A percentile compares a stretch with the other conserved stretches of the same genome.
Conservation (phyloP, 2,797 vertebrate genomes). For the Ctenochaetus hawaiiensis region DNA sequence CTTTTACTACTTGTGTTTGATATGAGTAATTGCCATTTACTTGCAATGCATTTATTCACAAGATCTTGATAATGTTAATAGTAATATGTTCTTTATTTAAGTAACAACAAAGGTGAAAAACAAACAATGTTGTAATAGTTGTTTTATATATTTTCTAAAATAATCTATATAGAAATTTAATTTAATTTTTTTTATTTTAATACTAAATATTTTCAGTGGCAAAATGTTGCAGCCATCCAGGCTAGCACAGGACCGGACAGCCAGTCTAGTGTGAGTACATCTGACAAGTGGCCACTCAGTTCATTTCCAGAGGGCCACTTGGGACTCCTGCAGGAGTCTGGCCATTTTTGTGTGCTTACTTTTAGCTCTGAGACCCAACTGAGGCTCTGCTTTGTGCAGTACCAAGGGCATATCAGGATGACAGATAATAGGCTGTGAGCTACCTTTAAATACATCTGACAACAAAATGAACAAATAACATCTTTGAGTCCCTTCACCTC, state of each 20-base stretch:
- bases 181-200: no score
- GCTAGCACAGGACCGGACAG: background rate
- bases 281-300: slow-evolving; percentile 46
- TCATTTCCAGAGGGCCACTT: slow-evolving; percentile 28
- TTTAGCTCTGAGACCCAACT: slow-evolving; percentile 16
- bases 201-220: background rate
- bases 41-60: no score
- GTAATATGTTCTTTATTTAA: no score
- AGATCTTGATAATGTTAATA: no score
- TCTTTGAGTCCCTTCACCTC: slow-evolving; percentile 22
- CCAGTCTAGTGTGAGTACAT: slow-evolving; percentile 14
- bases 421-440: slow-evolving; percentile 35
- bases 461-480: slow-evolving; percentile 42
- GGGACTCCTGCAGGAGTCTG: slow-evolving; percentile 33
- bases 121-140: no score
- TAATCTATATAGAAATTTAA: no score
- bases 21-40: no score
- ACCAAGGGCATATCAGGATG: slow-evolving; percentile 36
- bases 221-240: background rate
- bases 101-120: no score
- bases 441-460: slow-evolving; percentile 46
- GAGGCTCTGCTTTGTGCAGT: slow-evolving; percentile 22
- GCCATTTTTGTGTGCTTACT: slow-evolving; percentile 48
- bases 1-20: no score
- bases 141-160: no score